A percentile compares a stretch with the other conserved stretches of the same genome.
Evolutionary conservation across 2,888 invertebrate species (phyloP).

Genomic region (Gari tellinella): DNA sequence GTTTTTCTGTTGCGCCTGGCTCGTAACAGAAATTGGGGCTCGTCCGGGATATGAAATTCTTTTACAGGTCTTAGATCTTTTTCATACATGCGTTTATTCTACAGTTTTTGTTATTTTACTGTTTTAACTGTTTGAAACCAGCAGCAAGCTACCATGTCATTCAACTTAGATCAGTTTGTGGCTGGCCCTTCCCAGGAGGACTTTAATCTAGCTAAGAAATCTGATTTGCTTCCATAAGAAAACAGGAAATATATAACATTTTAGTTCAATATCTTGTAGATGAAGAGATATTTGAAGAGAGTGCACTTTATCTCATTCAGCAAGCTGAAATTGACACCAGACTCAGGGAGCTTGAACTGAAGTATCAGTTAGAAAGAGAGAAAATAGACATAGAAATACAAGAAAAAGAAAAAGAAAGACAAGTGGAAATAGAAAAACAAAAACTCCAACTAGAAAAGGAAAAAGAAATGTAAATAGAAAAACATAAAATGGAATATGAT

Average conservation of each 20-base stretch:
- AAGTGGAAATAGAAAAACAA: not conserved
- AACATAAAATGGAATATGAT: too few relatives aligned
- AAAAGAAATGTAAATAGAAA: too few relatives aligned
- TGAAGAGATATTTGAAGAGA: not conserved
- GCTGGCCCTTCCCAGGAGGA: not conserved
- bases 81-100: not conserved
- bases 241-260: not conserved
- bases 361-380: not conserved
- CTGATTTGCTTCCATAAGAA: not conserved
- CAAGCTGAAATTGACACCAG: too few relatives aligned
- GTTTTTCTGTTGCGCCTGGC: too few relatives aligned
- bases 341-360: not conserved
- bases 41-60: not conserved
- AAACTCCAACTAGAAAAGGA: not conserved
- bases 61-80: not conserved
- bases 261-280: not conserved
- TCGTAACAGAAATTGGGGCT: slow-evolving; percentile 1
- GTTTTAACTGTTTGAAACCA: slow-evolving; percentile 1
- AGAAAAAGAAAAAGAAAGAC: not conserved
- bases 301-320: slow-evolving; percentile 2
- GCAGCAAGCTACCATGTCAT: slow-evolving; percentile 4
- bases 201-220: not conserved
- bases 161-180: not conserved
- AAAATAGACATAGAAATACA: too few relatives aligned
- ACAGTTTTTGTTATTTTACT: not conserved